Conservation (phyloP, 2,797 vertebrate species). For the Microhierax caerulescens region DNA sequence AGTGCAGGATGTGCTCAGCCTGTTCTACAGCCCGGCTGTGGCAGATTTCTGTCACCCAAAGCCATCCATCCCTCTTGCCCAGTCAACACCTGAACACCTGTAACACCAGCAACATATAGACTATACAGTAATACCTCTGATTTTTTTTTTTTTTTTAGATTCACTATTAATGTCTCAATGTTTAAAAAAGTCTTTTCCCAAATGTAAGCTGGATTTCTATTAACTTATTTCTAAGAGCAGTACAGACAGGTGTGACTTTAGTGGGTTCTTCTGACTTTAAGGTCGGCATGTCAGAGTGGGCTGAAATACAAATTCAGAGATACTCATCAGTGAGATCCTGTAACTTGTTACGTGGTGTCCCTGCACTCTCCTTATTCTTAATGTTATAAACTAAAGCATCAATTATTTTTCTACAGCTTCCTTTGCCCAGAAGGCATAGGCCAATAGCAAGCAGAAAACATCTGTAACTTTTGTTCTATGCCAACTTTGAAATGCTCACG, state of each 20-base stretch:
- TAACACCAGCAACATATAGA: neutral
- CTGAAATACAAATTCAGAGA: neutral
- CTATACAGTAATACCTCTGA: neutral
- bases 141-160: neutral
- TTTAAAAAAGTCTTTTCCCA: neutral
- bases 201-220: neutral
- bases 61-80: neutral
- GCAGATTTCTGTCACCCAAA: fast-evolving
- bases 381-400: neutral
- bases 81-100: neutral
- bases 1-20: fast-evolving
- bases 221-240: neutral
- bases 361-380: neutral
- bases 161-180: neutral
- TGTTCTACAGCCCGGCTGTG: fast-evolving
- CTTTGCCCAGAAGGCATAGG: neutral
- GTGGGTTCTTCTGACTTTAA: neutral
- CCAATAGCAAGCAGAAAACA: neutral
- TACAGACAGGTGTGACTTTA: neutral
- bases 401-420: neutral
- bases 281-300: neutral
- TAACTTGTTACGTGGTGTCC: neutral
- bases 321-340: neutral
- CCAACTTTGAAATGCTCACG: neutral
- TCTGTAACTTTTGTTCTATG: neutral